A percentile compares a stretch with the other conserved stretches of the same genome.
phyloP scores from a whole-genome alignment of 2,797 vertebrate genomes.

The Picus viridis region DNA sequence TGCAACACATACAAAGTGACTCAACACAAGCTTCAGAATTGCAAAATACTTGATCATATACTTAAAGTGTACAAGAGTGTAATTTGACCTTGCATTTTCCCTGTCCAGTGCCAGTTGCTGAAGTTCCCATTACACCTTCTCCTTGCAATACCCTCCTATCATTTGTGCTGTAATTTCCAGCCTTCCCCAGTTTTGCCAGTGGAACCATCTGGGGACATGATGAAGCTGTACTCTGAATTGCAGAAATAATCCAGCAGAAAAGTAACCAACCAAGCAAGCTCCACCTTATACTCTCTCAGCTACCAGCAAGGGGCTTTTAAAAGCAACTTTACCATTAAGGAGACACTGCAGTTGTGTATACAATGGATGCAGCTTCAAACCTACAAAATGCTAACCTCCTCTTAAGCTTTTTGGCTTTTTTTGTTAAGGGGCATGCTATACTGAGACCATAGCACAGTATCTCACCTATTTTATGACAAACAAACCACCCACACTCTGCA shows the following conservation, averaged over 20 bases:
- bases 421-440: neutral
- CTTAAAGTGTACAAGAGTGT: neutral
- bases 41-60: neutral
- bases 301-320: neutral
- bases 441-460: neutral
- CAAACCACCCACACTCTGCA: neutral
- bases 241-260: neutral
- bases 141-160: neutral
- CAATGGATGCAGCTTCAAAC: neutral
- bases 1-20: neutral
- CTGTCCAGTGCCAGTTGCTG: neutral
- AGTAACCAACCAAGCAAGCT: neutral
- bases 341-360: neutral
- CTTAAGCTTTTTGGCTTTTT: neutral
- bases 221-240: neutral
- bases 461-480: slow-evolving; percentile 4
- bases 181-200: neutral
- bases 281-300: rapidly evolving
- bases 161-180: neutral
- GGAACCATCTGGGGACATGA: neutral
- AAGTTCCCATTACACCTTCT: neutral
- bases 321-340: neutral
- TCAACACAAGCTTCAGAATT: neutral
- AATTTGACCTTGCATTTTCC: neutral
- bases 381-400: neutral